A percentile compares a stretch with the other conserved stretches of the same genome.
Conservation (phyloP, 2,113 vertebrate genomes). For the Equus quagga region DNA sequence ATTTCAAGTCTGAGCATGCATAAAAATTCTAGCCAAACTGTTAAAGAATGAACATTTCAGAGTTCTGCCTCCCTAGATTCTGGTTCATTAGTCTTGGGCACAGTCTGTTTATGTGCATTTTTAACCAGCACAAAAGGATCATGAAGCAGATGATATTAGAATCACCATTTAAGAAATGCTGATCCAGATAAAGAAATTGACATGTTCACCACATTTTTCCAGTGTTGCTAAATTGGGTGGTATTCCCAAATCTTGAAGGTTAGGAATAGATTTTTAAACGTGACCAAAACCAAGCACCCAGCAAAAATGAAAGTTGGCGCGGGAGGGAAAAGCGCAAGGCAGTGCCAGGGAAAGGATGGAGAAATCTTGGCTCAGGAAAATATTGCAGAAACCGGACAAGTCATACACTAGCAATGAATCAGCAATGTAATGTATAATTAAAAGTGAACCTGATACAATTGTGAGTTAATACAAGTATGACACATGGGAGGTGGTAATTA, state of each 20-base stretch:
- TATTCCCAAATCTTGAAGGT: neutral
- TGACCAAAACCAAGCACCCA: neutral
- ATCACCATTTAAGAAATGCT: neutral
- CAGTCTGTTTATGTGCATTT: neutral
- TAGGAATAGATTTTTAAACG: neutral
- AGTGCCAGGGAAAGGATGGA: neutral
- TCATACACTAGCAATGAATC: neutral
- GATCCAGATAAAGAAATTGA: neutral
- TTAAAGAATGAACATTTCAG: neutral
- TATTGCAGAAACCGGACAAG: neutral
- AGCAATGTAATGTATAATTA: neutral
- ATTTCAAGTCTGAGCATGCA: neutral
- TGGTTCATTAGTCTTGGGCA: neutral
- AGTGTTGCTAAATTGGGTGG: neutral
- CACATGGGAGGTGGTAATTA: neutral
- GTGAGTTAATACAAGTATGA: neutral
- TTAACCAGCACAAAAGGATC: neutral
- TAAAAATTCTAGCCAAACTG: neutral
- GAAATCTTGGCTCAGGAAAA: conserved; percentile 1
- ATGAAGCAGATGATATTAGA: neutral
- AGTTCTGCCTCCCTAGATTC: neutral
- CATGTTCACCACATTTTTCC: neutral
- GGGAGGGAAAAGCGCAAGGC: neutral
- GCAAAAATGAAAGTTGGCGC: neutral
- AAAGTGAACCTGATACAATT: neutral